Conservation (phyloP, 2,113 vertebrate genomes). For the Eulemur macaco region DNA sequence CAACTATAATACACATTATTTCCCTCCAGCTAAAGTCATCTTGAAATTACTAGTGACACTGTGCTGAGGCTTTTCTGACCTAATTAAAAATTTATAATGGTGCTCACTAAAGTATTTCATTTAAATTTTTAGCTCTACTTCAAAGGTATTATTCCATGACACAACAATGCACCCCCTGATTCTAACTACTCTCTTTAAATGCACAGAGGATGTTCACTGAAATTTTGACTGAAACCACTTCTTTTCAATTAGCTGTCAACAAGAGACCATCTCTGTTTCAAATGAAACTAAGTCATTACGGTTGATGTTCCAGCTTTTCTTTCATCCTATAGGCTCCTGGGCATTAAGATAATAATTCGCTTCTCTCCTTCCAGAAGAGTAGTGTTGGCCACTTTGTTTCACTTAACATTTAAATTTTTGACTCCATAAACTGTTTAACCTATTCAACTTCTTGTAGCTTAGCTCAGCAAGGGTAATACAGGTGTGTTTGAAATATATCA, state of each 20-base stretch:
- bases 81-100: conserved; percentile 43
- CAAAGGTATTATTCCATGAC: conserved; percentile 31
- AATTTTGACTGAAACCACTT: conserved; percentile 50
- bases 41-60: neutral
- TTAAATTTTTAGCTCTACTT: conserved; percentile 45
- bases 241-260: conserved; percentile 56
- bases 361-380: neutral
- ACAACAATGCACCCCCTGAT: neutral
- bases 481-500: neutral
- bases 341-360: conserved; percentile 34
- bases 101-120: neutral
- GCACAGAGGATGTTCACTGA: neutral
- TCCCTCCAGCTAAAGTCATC: neutral
- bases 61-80: conserved; percentile 11
- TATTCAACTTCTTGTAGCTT: neutral
- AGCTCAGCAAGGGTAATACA: neutral
- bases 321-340: conserved; percentile 38
- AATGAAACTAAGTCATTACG: conserved; percentile 52
- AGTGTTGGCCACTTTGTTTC: neutral
- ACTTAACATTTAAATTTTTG: conserved; percentile 38
- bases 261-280: neutral
- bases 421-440: conserved; percentile 3
- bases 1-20: neutral
- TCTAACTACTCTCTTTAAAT: neutral
- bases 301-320: conserved; percentile 14